Base-by-base conservation (phyloP, 1,140 invertebrate genomes). In the Samia ricini region DNA sequence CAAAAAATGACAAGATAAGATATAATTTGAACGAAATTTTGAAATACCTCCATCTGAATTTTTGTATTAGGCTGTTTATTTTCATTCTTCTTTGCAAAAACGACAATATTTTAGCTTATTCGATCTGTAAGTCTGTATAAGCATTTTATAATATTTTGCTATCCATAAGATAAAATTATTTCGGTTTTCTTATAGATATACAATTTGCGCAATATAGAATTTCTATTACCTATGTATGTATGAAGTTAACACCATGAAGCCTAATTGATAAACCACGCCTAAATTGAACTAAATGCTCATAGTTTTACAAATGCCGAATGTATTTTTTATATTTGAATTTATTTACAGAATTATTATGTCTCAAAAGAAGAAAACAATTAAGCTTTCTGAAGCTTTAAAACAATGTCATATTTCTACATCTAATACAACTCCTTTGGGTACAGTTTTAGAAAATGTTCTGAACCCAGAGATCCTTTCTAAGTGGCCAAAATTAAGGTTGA, bases 401-500 rank as follows among this genome's bases (percentile, higher is more conserved):
- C 21, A 61, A 24, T 62, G 61, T 24, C 22, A 59, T 26, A 61
- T 72, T 49, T 51, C 59, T 19, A 23, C 42, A 51, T 21, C 20
- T 21, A 8, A 58, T 50, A 23, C 1, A 7, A 23, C 24, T 18
- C 8, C 33, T n/a, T 8, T 15, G 57, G 60, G 51, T 55, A 62
- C 50, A n/a, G 15, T 62, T 23, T 55, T 66, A 49, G 42, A 61
- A 15, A 36, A 62, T 26, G 22, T 29, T 10, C 33, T 56, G 7
- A 61, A 72, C 10, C 60, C 54, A 56, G 36, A 52, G 15, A 48
- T 71, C 12, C 29, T 63, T 4, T 21, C 54, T 12, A 71, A 69
- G 23, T 83, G 74, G 71, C 75, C 71, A n/a, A 77, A 69, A 61
- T 42, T 68, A 6, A 80, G 72, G 63, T 18, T 6, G 1, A 77